Conservation (phyloP, 2,113 vertebrate genomes). For the Ciconia boyciana region DNA sequence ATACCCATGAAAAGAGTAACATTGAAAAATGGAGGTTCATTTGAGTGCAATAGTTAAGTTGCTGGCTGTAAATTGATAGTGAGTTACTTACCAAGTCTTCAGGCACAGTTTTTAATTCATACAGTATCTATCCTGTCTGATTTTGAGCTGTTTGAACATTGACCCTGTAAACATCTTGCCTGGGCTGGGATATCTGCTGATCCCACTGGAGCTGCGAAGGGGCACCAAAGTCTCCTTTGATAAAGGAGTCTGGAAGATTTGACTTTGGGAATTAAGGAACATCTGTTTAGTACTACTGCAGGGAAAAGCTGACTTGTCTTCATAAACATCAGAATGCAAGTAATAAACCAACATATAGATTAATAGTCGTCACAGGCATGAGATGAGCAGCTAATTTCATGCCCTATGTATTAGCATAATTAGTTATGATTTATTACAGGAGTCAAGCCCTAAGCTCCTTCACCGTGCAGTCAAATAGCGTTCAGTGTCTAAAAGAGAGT, state of each 20-base stretch:
- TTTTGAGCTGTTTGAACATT: not conserved
- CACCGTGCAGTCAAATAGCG: not conserved
- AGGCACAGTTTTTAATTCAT: not conserved
- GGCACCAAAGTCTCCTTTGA: not conserved
- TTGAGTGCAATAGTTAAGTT: not conserved
- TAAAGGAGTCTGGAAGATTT: not conserved
- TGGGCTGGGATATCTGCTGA: not conserved
- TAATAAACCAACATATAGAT: not conserved
- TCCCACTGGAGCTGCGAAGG: not conserved
- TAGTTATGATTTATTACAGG: conserved; percentile 30
- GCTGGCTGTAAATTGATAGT: not conserved
- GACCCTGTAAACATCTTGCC: not conserved
- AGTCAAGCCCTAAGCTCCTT: not conserved
- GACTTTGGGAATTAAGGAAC: not conserved
- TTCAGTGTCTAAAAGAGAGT: not conserved
- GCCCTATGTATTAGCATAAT: conserved; percentile 8
- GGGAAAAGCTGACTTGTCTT: not conserved
- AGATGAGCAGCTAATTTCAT: conserved; percentile 30
- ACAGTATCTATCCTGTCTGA: not conserved
- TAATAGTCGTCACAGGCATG: conserved; percentile 4
- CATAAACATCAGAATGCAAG: not conserved
- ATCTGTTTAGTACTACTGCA: not conserved
- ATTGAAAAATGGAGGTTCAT: not conserved
- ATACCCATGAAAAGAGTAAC: not conserved
- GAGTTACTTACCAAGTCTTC: not conserved